phyloP scores from a whole-genome alignment of 2,113 vertebrate genomes.

The Coryphaenoides rupestris region DNA sequence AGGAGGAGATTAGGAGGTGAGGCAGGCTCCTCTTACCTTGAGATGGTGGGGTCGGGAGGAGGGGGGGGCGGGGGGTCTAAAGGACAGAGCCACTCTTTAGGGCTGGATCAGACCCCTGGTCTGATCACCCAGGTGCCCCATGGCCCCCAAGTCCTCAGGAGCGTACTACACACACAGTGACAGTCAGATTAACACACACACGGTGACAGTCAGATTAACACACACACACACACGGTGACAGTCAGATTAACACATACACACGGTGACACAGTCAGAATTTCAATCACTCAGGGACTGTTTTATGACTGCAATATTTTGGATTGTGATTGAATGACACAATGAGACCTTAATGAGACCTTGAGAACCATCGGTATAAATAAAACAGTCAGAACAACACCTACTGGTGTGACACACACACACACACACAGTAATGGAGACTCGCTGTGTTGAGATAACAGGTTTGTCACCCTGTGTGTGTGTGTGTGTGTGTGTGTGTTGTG shows the following conservation, averaged over 20 bases:
- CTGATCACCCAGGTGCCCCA: constrained; percentile 92
- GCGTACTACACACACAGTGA: constrained; percentile 88
- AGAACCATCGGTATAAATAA: no score
- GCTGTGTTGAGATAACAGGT: constrained; percentile 21
- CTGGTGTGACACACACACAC: constrained; percentile 20
- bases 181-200: constrained; percentile 77
- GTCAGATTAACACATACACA: no score
- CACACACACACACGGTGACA: no score
- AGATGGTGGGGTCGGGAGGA: constrained; percentile 13
- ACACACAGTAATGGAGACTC: constrained; percentile 11
- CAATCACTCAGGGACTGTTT: background rate
- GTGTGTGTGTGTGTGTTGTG: no score
- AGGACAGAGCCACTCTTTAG: constrained; percentile 99
- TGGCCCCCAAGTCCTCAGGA: constrained; percentile 90
- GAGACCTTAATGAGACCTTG: no score
- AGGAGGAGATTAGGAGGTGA: no score
- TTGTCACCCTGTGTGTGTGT: constrained; percentile 42
- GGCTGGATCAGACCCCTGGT: constrained; percentile 92
- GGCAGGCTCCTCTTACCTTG: constrained; percentile 79
- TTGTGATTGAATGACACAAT: no score
- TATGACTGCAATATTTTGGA: no score
- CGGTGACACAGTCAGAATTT: constrained; percentile 16
- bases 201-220: constrained; percentile 47
- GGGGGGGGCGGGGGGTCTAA: constrained; percentile 67
- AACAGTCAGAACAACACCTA: no score